A percentile compares a stretch with the other conserved stretches of the same genome.
Conservation (phyloP, 1,140 invertebrate genomes). For the Batillaria attramentaria region DNA sequence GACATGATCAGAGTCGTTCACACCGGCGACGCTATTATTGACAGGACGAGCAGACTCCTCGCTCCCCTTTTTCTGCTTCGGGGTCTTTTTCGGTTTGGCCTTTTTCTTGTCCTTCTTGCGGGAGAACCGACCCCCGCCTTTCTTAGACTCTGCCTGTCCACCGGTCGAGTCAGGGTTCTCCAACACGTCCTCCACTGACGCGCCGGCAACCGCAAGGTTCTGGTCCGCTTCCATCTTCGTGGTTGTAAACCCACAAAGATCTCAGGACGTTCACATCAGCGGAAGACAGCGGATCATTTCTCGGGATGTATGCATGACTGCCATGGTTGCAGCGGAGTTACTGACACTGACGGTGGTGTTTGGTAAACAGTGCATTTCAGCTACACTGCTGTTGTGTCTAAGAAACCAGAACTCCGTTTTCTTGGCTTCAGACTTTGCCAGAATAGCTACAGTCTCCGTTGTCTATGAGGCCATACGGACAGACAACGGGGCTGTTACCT, state of each 20-base stretch:
- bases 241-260: too few species aligned
- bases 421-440: too few species aligned
- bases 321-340: not conserved
- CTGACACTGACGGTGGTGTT: not conserved
- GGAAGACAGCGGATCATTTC: not conserved
- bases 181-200: too few species aligned
- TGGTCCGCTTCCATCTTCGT: not conserved
- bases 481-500: too few species aligned
- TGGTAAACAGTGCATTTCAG: not conserved
- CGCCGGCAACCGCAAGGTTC: not conserved
- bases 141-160: not conserved
- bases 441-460: too few species aligned
- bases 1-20: not conserved
- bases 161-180: too few species aligned
- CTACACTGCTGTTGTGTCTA: too few species aligned
- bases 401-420: too few species aligned
- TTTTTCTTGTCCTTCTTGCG: constrained; percentile 21
- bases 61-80: not conserved
- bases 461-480: too few species aligned
- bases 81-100: constrained; percentile 21
- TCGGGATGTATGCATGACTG: too few species aligned
- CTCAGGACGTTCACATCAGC: too few species aligned
- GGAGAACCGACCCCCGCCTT: not conserved
- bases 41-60: not conserved
- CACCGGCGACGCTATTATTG: not conserved